These are phyloP conservation scores for Chloroceryle aenea DNA, from an alignment of 2,113 vertebrate genomes.

Conservation along the genomic window DNA sequence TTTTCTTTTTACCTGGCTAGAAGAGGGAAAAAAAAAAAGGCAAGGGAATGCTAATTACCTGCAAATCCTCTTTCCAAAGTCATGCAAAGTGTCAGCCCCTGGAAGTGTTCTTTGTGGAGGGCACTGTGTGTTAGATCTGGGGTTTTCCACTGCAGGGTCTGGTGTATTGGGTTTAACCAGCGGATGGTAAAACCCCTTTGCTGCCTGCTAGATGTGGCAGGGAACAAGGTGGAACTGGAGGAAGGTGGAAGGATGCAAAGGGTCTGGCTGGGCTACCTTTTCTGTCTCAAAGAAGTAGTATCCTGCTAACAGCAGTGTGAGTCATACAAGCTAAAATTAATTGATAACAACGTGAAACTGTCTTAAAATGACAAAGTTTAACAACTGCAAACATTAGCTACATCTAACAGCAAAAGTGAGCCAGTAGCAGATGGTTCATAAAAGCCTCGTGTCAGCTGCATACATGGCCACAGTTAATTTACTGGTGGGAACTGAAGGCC, in stretches of 20 bases:
- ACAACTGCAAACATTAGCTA: background rate
- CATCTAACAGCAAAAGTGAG: background rate
- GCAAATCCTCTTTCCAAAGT: background rate
- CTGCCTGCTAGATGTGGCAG: background rate
- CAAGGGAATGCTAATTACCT: background rate
- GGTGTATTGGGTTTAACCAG: background rate
- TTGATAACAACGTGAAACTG: background rate
- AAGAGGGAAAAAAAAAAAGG: background rate
- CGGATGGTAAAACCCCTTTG: background rate
- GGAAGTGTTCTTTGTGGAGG: background rate
- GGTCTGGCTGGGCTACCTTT: background rate
- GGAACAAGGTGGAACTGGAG: background rate
- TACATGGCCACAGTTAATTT: background rate
- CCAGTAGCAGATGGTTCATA: conserved; percentile 12
- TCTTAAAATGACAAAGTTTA: background rate
- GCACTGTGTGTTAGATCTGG: background rate
- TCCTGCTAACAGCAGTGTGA: background rate
- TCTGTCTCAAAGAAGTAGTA: background rate
- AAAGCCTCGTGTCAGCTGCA: background rate
- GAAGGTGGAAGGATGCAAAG: background rate
- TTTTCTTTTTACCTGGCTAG: background rate
- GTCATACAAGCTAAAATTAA: background rate
- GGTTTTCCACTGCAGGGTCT: background rate
- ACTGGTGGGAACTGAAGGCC: background rate
- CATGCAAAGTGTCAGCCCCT: background rate